phyloP scores from a whole-genome alignment of 2,113 vertebrate species.

The Meleagris gallopavo region DNA sequence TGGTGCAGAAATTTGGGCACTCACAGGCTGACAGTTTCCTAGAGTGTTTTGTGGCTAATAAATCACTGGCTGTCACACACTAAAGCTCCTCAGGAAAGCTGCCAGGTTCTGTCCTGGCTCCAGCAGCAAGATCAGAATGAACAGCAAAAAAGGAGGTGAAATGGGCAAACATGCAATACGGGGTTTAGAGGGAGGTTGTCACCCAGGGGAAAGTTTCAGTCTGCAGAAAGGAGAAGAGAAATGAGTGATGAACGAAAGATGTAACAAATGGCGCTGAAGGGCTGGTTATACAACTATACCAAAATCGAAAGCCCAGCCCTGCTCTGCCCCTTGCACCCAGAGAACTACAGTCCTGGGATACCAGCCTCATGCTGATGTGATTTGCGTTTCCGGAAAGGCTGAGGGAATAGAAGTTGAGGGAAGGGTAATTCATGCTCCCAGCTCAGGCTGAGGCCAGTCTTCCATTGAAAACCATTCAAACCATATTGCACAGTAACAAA shows the following conservation, averaged over 20 bases:
- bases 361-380: neutral
- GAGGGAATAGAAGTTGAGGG: neutral
- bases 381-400: neutral
- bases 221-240: neutral
- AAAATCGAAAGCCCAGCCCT: rapidly evolving
- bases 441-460: neutral
- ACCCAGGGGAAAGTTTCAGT: neutral
- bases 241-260: neutral
- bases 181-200: neutral
- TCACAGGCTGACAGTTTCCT: neutral
- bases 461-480: neutral
- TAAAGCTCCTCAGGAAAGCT: neutral
- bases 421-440: neutral
- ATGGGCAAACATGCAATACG: neutral
- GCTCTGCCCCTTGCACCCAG: neutral
- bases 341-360: neutral
- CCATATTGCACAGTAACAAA: neutral
- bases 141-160: neutral
- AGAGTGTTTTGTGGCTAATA: neutral
- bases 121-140: neutral
- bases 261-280: neutral
- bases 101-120: neutral
- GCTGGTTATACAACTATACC: neutral
- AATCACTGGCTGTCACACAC: neutral
- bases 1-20: neutral